Percentiles rank a stretch among this genome's conserved stretches.
These are phyloP conservation scores for Leucoraja erinaceus DNA, from an alignment of 2,113 vertebrate species.

Conservation along the genomic window DNA sequence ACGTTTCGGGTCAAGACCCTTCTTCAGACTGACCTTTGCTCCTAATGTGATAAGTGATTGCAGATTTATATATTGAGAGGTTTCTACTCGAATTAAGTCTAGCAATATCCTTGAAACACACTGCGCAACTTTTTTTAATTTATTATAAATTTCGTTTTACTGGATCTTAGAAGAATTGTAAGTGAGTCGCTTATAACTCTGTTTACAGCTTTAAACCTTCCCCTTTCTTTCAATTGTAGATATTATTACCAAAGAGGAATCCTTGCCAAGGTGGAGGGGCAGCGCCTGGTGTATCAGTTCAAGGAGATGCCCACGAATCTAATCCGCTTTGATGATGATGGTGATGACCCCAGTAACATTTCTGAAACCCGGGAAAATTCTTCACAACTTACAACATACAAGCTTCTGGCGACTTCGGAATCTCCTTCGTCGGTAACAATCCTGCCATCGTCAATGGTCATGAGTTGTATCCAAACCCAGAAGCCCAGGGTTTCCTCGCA, in stretches of 20 bases:
- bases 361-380: constrained; percentile 54
- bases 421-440: constrained; percentile 40
- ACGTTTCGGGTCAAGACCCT: no score
- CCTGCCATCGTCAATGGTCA: constrained; percentile 44
- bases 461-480: constrained; percentile 54
- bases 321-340: constrained; percentile 76
- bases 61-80: not conserved
- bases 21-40: not conserved
- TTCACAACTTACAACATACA: not conserved
- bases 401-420: not conserved
- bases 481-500: constrained; percentile 55
- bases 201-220: not conserved
- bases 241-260: constrained; percentile 99
- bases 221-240: constrained; percentile 54
- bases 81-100: not conserved
- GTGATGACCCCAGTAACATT: constrained; percentile 68
- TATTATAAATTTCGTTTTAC: not conserved
- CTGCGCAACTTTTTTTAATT: not conserved
- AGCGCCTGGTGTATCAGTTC: constrained; percentile 94
- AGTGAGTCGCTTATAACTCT: not conserved
- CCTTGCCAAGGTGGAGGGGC: constrained; percentile 95
- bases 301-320: constrained; percentile 93
- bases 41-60: not conserved
- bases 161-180: not conserved
- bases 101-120: not conserved